Conservation (phyloP, 2,888 invertebrate species). For the Eilema griseolum region DNA sequence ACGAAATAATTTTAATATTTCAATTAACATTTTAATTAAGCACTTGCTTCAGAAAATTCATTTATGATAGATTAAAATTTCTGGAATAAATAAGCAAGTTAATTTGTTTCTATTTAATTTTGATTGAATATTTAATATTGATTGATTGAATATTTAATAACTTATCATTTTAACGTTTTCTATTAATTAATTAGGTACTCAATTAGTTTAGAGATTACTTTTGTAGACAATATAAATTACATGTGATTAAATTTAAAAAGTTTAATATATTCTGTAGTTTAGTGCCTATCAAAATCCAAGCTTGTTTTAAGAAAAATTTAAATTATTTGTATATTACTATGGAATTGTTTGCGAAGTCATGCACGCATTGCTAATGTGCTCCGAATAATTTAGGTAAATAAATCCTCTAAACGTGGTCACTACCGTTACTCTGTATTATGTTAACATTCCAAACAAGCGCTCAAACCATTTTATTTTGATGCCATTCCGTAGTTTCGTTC, state of each 20-base stretch:
- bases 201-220: too few relatives aligned
- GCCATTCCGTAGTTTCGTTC: slow-evolving; percentile 71
- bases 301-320: slow-evolving; percentile 16
- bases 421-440: slow-evolving; percentile 72
- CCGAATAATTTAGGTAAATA: slow-evolving; percentile 84
- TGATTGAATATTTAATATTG: background rate
- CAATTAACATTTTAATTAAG: slow-evolving; percentile 2
- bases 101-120: background rate
- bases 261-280: background rate
- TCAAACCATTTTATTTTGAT: slow-evolving; percentile 77
- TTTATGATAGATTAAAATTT: background rate
- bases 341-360: slow-evolving; percentile 62
- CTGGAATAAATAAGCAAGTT: background rate
- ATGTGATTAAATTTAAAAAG: background rate
- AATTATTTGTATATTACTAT: slow-evolving; percentile 40
- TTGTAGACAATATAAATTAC: too few relatives aligned
- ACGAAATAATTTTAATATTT: background rate
- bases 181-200: too few relatives aligned
- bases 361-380: slow-evolving; percentile 73
- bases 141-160: background rate
- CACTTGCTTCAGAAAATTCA: background rate
- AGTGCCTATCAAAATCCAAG: slow-evolving; percentile 1
- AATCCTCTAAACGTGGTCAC: slow-evolving; percentile 75
- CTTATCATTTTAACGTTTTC: background rate
- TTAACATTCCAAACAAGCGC: slow-evolving; percentile 73